Evolutionary conservation across 1,140 invertebrate genomes (phyloP), one percentile per base, ranked within the genome.

Genomic region (Drosophila mauritiana): DNA sequence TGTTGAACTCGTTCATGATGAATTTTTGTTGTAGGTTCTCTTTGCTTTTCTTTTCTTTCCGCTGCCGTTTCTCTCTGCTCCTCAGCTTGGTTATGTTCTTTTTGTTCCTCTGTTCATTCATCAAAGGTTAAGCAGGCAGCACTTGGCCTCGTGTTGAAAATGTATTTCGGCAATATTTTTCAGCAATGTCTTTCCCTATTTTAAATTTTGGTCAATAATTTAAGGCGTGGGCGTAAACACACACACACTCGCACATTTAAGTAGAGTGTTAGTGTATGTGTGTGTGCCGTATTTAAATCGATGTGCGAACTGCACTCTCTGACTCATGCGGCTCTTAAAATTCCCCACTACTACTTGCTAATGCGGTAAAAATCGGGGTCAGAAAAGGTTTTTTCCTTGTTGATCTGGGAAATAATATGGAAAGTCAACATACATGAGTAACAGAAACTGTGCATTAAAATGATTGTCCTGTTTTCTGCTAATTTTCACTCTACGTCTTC

Each of bases 1-100:
- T 85, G 82, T 77, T 86, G 78, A 86, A 85, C 82, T 85, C 83
- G 78, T 86, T 88, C 64, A 70, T 78, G 74, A 62, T 69, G 57
- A 69, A 70, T 78, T 78, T 75, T 65, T 54, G 37, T 74, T 54
- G 54, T 77, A 42, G 61, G 58, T 83, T 82, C 62, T 68, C 31
- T 22, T 73, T 27, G 67, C 57, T 78, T 67, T 53, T n/a, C 15
- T 74, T 55, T 45, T 65, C 43, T 13, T 52, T 62, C 10, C 20
- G 22, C 34, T 36, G 31, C 40, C 36, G 39, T 63, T 54, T 36
- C 34, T 34, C 31, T 31, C 49, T 73, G 51, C 51, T 52, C 39
- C 48, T 49, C 53, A 37, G 27, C 52, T 49, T 62, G 43, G 65
- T 31, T 46, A 53, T 76, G 42, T 67, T 43, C 42, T 59, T 48